phyloP scores from a whole-genome alignment of 1,140 invertebrate species.

The Coenobita brevimanus region DNA sequence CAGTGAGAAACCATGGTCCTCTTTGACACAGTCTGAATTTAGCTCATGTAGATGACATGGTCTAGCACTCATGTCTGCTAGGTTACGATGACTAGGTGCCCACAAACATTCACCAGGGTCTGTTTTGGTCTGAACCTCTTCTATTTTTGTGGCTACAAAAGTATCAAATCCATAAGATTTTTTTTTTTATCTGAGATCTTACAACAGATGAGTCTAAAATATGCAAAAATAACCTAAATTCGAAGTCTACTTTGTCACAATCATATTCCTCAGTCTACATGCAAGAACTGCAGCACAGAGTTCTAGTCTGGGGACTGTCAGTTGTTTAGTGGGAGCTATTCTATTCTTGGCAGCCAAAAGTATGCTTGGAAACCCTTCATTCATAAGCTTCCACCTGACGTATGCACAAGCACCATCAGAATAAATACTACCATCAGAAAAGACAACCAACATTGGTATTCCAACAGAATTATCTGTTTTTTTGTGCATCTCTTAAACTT shows the following conservation, averaged over 20 bases:
- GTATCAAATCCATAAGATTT: constrained; percentile 20
- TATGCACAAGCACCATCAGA: constrained; percentile 34
- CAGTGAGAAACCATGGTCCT: constrained; percentile 14
- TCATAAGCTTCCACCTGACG: constrained; percentile 14
- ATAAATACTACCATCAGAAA: constrained; percentile 15
- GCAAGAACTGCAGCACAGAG: constrained; percentile 11
- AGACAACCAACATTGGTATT: constrained; percentile 12
- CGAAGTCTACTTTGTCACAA: constrained; percentile 5
- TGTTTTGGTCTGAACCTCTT: constrained; percentile 2
- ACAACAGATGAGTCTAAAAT: constrained; percentile 7
- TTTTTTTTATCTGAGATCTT: constrained; percentile 23
- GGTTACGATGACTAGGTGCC: neutral
- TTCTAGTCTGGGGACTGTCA: constrained; percentile 33
- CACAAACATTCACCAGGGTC: constrained; percentile 26
- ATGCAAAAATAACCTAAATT: neutral
- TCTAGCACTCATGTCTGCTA: neutral
- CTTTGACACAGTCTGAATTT: constrained; percentile 3
- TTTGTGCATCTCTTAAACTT: constrained; percentile 22
- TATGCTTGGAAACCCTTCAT: neutral
- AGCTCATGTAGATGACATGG: neutral
- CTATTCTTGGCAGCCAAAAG: constrained; percentile 42
- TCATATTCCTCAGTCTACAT: constrained; percentile 10
- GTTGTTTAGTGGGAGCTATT: constrained; percentile 37
- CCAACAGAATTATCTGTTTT: neutral
- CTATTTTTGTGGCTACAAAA: constrained; percentile 34